phyloP scores from a whole-genome alignment of 2,113 vertebrate genomes.

The Symphodus melops region DNA sequence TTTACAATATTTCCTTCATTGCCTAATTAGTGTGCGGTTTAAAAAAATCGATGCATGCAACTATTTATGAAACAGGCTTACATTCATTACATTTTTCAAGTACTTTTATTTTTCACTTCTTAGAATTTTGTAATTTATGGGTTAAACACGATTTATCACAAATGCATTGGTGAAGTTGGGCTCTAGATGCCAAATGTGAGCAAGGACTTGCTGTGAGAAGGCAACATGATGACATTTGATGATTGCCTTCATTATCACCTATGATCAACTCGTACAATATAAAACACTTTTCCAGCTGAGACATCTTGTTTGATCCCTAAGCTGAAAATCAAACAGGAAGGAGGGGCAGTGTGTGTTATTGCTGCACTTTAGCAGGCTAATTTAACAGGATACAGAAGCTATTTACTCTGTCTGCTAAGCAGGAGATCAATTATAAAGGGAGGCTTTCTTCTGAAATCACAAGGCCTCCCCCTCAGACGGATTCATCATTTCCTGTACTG shows the following conservation, averaged over 20 bases:
- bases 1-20: no score
- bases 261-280: neutral
- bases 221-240: neutral
- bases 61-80: no score
- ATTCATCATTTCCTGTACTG: neutral
- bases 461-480: neutral
- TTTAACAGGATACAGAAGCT: slow-evolving; percentile 3
- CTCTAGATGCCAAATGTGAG: neutral
- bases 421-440: slow-evolving; percentile 18
- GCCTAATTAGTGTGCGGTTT: no score
- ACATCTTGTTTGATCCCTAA: neutral
- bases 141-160: neutral
- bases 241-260: neutral
- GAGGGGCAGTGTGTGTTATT: neutral
- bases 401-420: neutral
- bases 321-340: slow-evolving; percentile 6
- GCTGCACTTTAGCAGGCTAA: slow-evolving; percentile 6
- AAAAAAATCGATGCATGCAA: no score
- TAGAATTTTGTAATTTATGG: neutral
- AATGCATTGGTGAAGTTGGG: no score
- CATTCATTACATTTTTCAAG: no score
- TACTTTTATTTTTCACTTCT: no score
- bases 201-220: neutral
- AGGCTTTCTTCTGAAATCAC: slow-evolving; percentile 5
- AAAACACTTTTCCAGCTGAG: neutral